Conservation (phyloP, 1,140 invertebrate genomes). For the Cepaea nemoralis region DNA sequence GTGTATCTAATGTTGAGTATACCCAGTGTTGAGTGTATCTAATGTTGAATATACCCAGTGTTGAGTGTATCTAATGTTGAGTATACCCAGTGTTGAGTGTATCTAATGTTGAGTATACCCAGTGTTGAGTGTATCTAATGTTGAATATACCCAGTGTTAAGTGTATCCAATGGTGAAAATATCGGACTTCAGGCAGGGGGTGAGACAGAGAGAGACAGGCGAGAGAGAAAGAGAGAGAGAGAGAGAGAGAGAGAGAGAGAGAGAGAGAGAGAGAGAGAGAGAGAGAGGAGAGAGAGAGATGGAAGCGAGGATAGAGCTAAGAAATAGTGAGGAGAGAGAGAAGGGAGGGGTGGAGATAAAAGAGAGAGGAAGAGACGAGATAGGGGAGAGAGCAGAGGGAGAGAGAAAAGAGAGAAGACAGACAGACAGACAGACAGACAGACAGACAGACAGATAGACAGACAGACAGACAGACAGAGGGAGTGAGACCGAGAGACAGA, state of each 20-base stretch:
- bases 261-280: no score
- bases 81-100: no score
- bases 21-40: no score
- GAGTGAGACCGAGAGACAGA: background rate
- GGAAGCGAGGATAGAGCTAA: background rate
- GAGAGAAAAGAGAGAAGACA: background rate
- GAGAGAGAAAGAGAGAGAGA: conserved; percentile 12
- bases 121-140: no score
- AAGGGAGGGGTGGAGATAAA: background rate
- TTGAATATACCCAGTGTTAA: no score
- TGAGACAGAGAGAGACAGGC: conserved; percentile 5
- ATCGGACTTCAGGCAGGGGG: no score
- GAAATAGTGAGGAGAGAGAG: background rate
- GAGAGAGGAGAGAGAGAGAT: background rate
- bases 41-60: no score
- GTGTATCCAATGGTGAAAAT: no score
- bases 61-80: no score
- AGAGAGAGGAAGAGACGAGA: background rate
- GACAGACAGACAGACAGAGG: background rate
- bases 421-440: no score
- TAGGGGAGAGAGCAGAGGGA: background rate
- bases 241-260: conserved; percentile 17
- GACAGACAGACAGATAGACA: background rate
- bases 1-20: no score
- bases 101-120: no score